A percentile compares a stretch with the other conserved stretches of the same genome.
Conservation (phyloP, 2,888 invertebrate genomes). For the Tetanocera ferruginea region DNA sequence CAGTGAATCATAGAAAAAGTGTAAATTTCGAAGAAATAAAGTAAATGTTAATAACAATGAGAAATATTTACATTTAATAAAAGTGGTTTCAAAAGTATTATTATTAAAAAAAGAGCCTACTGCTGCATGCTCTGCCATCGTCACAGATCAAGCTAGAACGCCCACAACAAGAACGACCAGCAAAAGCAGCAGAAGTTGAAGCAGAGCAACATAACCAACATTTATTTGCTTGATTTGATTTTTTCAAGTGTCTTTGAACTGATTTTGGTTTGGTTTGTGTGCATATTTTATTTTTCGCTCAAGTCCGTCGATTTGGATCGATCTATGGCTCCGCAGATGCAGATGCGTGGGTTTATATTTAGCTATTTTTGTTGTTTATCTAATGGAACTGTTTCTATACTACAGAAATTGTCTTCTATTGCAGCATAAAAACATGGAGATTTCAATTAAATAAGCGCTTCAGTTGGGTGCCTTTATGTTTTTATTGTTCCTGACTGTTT, state of each 20-base stretch:
- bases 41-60: not conserved
- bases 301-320: slow-evolving; percentile 24
- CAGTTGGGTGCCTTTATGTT: no score
- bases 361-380: slow-evolving; percentile 15
- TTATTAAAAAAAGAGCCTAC: no score
- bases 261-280: not conserved
- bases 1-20: not conserved
- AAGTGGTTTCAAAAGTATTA: slow-evolving; percentile 1
- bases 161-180: slow-evolving; percentile 41
- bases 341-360: slow-evolving; percentile 43
- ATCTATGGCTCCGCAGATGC: slow-evolving; percentile 7
- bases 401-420: no score
- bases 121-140: slow-evolving; percentile 26
- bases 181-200: slow-evolving; percentile 1
- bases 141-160: slow-evolving; percentile 49
- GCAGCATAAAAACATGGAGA: no score
- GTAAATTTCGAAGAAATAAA: not conserved
- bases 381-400: not conserved
- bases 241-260: not conserved
- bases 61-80: not conserved
- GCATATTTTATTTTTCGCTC: slow-evolving; percentile 27
- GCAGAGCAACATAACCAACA: not conserved
- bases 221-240: not conserved
- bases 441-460: no score
- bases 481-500: no score